Evolutionary conservation across 2,113 vertebrate genomes (phyloP), one percentile per base, ranked within the genome.

Genomic region (Choloepus hoffmanni): DNA sequence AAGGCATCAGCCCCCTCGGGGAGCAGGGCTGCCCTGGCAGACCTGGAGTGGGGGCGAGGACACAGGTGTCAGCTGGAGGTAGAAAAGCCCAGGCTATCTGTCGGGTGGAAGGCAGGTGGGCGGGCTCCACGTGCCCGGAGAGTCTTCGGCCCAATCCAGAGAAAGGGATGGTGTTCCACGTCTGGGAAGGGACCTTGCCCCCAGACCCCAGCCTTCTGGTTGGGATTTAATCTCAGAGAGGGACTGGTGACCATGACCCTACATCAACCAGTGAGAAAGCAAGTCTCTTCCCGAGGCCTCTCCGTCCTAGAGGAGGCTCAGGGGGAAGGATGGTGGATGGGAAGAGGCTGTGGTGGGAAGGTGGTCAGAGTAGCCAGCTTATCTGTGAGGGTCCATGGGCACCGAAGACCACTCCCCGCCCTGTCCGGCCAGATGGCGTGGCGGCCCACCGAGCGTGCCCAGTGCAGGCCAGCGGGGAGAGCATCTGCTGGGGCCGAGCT

Each of bases 171-270:
- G 48, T 30, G 70, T 45, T 65, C 74, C 13, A 81, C 36, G 8
- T 0, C 1, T 58, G 63, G 82, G 33, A 73, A 63, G 85, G 48
- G 30, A 28, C 45, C 36, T 87, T 1, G 55, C 24, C 77, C 13
- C 40, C 24, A 6, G 30, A 36, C 1, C 58, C 89, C 67, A 74
- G 40, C 65, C 63, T 28, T 92, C 86, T 77, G 68, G 26, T 43
- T 63, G 40, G 72, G 48, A 67, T 81, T 72, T 79, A 67, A 33
- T n/a, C 85, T 96, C 81, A 70, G 89, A 58, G 24, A 36, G 67
- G 33, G 45, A 21, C 16, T 60, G 72, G 72, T 73, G 84, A 81
- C 81, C 48, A 14, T 81, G 95, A 92, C 76, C n/a, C 90, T 82
- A 73, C 79, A 95, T 81, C n/a, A 68, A 53, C 50, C 70, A 33